A percentile compares a stretch with the other conserved stretches of the same genome.
Conservation (phyloP, 2,113 vertebrate species). For the Argyrosomus japonicus region DNA sequence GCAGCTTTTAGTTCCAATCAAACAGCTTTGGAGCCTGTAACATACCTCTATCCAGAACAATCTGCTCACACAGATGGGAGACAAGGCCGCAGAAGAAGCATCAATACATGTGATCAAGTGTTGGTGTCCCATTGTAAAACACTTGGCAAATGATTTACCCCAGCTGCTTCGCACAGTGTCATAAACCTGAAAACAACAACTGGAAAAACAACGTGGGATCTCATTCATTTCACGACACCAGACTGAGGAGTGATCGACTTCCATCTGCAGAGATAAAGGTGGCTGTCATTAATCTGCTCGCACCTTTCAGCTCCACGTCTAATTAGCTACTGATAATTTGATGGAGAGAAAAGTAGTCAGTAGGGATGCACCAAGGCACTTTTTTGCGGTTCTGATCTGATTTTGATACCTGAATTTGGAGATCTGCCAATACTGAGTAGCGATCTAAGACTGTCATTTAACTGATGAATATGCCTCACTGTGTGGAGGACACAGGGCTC, state of each 20-base stretch:
- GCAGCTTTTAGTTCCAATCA: conserved; percentile 30
- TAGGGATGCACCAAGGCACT: too few relatives aligned
- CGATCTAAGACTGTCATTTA: too few relatives aligned
- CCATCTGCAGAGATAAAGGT: conserved; percentile 51
- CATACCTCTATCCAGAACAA: conserved; percentile 49
- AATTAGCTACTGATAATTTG: conserved; percentile 14
- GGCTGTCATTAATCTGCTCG: conserved; percentile 25
- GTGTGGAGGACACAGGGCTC: too few relatives aligned
- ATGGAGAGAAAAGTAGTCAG: neutral
- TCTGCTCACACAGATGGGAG: conserved; percentile 68
- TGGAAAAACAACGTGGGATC: conserved; percentile 39
- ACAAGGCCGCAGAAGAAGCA: conserved; percentile 27
- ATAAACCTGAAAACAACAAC: conserved; percentile 68
- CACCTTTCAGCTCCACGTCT: conserved; percentile 30
- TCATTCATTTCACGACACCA: conserved; percentile 49
- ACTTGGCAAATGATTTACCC: conserved; percentile 54
- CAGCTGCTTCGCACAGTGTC: conserved; percentile 52
- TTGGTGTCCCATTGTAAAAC: conserved; percentile 49
- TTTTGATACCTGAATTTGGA: too few relatives aligned
- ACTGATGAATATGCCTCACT: too few relatives aligned
- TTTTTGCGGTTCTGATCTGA: too few relatives aligned
- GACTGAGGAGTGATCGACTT: conserved; percentile 31
- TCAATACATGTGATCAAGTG: conserved; percentile 63
- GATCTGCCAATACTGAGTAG: too few relatives aligned
- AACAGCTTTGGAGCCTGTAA: neutral